Evolutionary conservation across 2,113 vertebrate genomes (phyloP).

Genomic region (Bujurquina vittata): DNA sequence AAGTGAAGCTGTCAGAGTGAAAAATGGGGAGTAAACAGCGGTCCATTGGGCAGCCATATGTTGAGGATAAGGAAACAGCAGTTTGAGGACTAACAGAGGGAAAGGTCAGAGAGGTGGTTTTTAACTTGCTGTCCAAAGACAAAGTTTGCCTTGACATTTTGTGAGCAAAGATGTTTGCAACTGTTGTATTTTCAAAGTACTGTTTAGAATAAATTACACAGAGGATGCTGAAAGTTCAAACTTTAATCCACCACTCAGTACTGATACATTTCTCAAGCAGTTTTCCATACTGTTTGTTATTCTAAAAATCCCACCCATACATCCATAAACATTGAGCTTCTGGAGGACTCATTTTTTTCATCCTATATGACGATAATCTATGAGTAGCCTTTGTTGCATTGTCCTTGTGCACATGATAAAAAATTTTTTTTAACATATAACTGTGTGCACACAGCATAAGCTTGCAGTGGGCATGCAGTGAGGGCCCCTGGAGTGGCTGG

Average conservation of each 20-base stretch:
- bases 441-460: not conserved
- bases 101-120: conserved; percentile 68
- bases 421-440: not conserved
- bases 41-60: conserved; percentile 74
- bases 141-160: conserved; percentile 52
- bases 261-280: conserved; percentile 23
- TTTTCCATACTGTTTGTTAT: not conserved
- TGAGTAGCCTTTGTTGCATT: not conserved
- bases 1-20: conserved; percentile 76
- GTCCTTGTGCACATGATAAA: not conserved
- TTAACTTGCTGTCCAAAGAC: conserved; percentile 40
- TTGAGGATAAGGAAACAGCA: conserved; percentile 60
- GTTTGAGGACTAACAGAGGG: conserved; percentile 49
- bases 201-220: conserved; percentile 15
- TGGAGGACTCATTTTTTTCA: conserved; percentile 3
- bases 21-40: conserved; percentile 70
- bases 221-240: conserved; percentile 29
- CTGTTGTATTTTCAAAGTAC: conserved; percentile 32
- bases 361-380: not conserved
- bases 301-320: conserved; percentile 9
- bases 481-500: conserved; percentile 3
- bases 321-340: conserved; percentile 11
- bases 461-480: not conserved
- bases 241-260: conserved; percentile 35
- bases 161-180: conserved; percentile 2